phyloP scores from a whole-genome alignment of 1,140 invertebrate species.

The Coptotermes formosanus region DNA sequence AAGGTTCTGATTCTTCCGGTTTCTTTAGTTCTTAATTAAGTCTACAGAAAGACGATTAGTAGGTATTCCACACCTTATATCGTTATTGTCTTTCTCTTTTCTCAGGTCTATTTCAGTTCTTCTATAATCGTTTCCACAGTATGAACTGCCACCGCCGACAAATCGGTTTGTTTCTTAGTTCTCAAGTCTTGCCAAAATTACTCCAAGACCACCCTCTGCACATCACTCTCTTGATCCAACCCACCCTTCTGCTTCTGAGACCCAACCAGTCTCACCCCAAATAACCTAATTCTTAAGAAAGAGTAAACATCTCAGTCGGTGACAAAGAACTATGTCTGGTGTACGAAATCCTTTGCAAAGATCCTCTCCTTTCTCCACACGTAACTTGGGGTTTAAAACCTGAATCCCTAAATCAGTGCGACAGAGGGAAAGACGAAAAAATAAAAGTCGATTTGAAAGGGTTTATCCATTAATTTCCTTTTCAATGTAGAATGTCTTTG shows the following conservation, averaged over 20 bases:
- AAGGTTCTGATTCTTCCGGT: not conserved
- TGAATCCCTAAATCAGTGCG: not conserved
- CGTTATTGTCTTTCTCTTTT: not conserved
- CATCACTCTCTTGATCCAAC: not conserved
- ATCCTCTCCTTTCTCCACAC: not conserved
- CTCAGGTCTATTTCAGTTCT: not conserved
- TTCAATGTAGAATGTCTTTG: not conserved
- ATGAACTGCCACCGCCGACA: not conserved
- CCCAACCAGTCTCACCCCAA: not conserved
- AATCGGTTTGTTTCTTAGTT: not conserved
- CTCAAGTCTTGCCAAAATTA: not conserved
- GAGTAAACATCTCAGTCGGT: not conserved
- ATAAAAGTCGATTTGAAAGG: not conserved
- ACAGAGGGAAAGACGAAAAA: not conserved
- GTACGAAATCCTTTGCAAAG: not conserved
- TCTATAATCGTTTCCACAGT: not conserved
- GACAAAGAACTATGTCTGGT: not conserved
- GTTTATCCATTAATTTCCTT: constrained; percentile 5
- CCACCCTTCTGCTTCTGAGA: not conserved
- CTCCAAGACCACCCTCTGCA: not conserved
- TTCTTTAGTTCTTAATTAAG: not conserved
- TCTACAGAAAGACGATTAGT: not conserved
- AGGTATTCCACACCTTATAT: not conserved
- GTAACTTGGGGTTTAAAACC: not conserved
- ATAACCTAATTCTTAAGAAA: constrained; percentile 1